Base-by-base conservation (phyloP, 1,140 invertebrate species). In the Penaeus chinensis region DNA sequence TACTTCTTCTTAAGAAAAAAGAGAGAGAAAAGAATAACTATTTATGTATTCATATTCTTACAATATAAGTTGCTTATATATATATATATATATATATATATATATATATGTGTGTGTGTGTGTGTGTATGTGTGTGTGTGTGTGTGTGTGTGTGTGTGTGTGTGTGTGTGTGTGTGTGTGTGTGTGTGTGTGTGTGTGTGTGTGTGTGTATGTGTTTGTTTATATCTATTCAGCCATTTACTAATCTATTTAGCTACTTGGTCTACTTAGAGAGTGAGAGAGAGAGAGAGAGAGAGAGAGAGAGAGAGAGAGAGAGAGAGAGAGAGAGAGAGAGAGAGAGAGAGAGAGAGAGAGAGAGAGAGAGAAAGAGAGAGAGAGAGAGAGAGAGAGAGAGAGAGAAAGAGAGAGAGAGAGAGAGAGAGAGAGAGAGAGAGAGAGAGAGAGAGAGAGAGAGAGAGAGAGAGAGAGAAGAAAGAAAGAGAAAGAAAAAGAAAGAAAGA, bases 321-420 rank as follows among this genome's bases (percentile, higher is more conserved):
- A 32, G 2, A 32, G 32, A 32, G 32, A 32, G 32, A 32, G 32
- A 32, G 32, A 2, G 32, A 32, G 32, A 2, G 32, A 32, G 32
- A 2, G 32, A 32, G 32, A 32, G 32, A 32, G 0, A 32, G 32
- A 76, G 4, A 76, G 71, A 4, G 71, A 76, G 71, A 4, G 71
- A 76, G 71, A 4, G 71, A 76, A 4, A 4, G 71, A 76, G 71
- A 4, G 71, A 76, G 71, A 4, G 71, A 76, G 71, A 76, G 71
- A 76, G 71, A 76, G 71, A 76, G 71, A 76, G 71, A 76, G 2
- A 76, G 71, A 76, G 71, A 76, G 71, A 4, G 19, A 76, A 4
- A 4, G 71, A 76, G 71, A 4, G 71, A 76, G 71, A 76, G 71
- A 4, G 71, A 76, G 71, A 76, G 71, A 4, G 47, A 47, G 47